phyloP scores from a whole-genome alignment of 2,888 invertebrate species.

The Yponomeuta evonymella region DNA sequence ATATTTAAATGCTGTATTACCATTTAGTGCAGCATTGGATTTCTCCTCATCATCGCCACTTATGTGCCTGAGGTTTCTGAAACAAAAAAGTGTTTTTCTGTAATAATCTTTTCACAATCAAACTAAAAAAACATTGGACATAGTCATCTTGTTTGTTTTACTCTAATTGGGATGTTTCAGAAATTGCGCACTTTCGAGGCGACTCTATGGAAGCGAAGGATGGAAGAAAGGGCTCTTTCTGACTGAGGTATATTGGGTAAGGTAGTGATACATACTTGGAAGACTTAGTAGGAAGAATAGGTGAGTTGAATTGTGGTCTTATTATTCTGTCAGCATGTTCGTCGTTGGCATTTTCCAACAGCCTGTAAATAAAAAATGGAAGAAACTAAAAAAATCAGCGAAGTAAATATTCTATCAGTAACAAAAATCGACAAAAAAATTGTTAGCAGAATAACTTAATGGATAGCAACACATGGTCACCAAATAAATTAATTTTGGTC shows the following conservation, averaged over 20 bases:
- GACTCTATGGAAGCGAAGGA: no score
- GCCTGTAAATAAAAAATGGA: slow-evolving; percentile 22
- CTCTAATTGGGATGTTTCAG: no score
- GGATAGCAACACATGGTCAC: no score
- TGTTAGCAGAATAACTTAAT: no score
- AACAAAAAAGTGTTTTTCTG: neutral
- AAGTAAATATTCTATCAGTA: no score
- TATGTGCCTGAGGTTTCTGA: neutral
- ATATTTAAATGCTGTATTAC: neutral
- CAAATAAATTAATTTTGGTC: no score
- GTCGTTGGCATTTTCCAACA: slow-evolving; percentile 20
- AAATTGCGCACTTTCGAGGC: no score
- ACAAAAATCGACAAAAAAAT: no score
- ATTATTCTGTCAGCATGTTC: neutral
- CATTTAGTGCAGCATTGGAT: neutral
- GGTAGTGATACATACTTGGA: neutral
- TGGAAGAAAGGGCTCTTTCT: neutral
- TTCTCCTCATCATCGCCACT: neutral
- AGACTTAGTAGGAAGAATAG: slow-evolving; percentile 2
- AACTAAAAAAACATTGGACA: no score
- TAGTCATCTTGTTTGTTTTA: no score
- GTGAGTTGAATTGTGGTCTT: slow-evolving; percentile 1
- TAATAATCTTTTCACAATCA: no score
- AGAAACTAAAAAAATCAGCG: no score
- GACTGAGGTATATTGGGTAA: neutral